These are phyloP conservation scores for Perizoma flavofasciatum DNA, from an alignment of 2,888 invertebrate genomes.

Conservation along the genomic window DNA sequence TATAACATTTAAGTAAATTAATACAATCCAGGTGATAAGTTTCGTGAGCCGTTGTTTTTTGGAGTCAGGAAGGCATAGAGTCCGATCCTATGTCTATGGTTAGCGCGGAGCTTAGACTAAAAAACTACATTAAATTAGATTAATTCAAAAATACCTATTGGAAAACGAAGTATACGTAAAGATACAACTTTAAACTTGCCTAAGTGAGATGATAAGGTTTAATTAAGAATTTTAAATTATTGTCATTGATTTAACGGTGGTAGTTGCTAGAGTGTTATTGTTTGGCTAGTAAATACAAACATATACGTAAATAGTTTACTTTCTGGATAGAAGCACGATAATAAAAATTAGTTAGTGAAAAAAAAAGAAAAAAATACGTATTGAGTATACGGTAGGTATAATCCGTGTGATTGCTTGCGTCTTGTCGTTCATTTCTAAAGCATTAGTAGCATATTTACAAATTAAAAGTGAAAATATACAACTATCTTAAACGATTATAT, in stretches of 20 bases:
- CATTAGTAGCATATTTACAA: constrained; percentile 32
- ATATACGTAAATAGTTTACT: constrained; percentile 73
- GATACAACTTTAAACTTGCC: constrained; percentile 83
- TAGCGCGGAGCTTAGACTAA: constrained; percentile 71
- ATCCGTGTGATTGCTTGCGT: constrained; percentile 55
- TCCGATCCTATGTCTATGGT: constrained; percentile 12
- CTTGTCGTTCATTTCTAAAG: constrained; percentile 37
- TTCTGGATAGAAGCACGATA: constrained; percentile 64
- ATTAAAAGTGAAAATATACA: constrained; percentile 36
- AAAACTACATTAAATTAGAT: constrained; percentile 60
- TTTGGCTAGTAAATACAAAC: constrained; percentile 75
- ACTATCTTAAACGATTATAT: constrained; percentile 47
- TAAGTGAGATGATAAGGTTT: constrained; percentile 82
- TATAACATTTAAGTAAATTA: constrained; percentile 71
- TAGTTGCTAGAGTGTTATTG: constrained; percentile 77
- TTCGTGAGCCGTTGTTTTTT: constrained; percentile 45
- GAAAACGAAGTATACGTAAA: constrained; percentile 84
- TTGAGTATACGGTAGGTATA: constrained; percentile 82
- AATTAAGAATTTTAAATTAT: constrained; percentile 82
- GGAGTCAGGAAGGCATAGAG: constrained; percentile 40
- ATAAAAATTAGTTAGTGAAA: constrained; percentile 72
- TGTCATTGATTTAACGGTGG: constrained; percentile 78
- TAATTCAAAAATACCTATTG: constrained; percentile 72
- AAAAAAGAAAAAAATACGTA: constrained; percentile 74
- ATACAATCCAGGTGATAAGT: constrained; percentile 48